A percentile compares a stretch with the other conserved stretches of the same genome.
Conservation (phyloP, 64 coral and sea anemone genomes). For the Actinia equina region DNA sequence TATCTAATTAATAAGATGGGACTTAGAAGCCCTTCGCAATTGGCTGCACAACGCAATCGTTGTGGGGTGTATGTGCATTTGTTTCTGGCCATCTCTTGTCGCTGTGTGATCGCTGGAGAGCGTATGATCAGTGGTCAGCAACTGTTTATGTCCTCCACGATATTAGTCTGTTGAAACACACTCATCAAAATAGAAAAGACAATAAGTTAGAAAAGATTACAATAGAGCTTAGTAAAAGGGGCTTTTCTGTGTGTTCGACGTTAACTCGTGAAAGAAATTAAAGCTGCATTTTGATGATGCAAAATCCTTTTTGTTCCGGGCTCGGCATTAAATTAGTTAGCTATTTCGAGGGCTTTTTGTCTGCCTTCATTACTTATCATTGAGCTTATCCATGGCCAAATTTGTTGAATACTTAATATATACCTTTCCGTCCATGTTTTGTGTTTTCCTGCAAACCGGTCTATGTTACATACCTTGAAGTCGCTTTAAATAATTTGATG, state of each 20-base stretch:
- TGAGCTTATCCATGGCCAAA: no score
- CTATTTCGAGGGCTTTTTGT: no score
- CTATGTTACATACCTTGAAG: slow-evolving; percentile 3
- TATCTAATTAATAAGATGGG: not conserved
- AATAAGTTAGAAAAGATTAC: not conserved
- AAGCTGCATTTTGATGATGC: no score
- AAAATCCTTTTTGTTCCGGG: no score
- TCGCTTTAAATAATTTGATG: not conserved
- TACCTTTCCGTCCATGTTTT: not conserved
- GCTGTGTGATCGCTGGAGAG: slow-evolving; percentile 30
- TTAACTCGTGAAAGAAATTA: no score
- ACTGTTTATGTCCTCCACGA: slow-evolving; percentile 2
- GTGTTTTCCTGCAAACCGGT: no score
- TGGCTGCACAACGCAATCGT: slow-evolving; percentile 10
- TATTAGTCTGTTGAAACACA: slow-evolving; percentile 10
- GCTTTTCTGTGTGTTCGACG: not conserved
- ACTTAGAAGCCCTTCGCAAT: not conserved
- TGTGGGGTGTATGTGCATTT: slow-evolving; percentile 3
- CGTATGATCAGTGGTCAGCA: slow-evolving; percentile 27
- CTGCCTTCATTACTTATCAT: no score
- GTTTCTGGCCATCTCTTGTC: slow-evolving; percentile 15
- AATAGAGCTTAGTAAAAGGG: not conserved
- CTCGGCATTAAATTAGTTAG: no score
- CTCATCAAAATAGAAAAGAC: not conserved
- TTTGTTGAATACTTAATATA: no score